Base-by-base conservation (phyloP, 2,113 vertebrate genomes). In the Gila orcuttii region DNA sequence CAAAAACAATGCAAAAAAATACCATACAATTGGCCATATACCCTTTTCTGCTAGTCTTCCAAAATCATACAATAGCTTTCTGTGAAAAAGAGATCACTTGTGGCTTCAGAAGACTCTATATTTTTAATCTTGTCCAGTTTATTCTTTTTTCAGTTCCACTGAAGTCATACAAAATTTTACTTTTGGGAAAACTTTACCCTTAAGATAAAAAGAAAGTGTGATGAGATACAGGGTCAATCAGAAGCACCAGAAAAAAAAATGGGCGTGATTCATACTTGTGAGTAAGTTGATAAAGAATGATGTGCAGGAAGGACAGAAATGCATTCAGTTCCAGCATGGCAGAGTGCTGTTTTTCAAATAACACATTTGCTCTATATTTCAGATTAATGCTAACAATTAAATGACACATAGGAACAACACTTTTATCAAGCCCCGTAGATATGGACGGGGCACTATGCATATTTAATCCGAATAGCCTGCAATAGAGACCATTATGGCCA, bases 361-460 rank as follows among this genome's bases (percentile, higher is more conserved):
- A 84, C 59, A 89, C 82, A 82, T 89, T 86, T 82, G 52, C 28
- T 83, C 85, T 84, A 90, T 91, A 90, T 85, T 92, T 92, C 88
- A 92, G 89, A 92, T 92, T 89, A 91, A 93, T 91, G 85, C 74
- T 85, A 87, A 90, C 91, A 88, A 90, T 92, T 92, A 91, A 90
- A 92, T 87, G 69, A 82, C 71, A 81, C 50, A 85, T 64, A 83
- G 84, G 86, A 89, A 88, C 86, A 88, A 87, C 73, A 88, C 84
- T 89, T 89, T 85, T 68, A 75, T 89, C 81, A 86, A 89, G 82
- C 88, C 62, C 81, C 17, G 88, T 83, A 81, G 86, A 89, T 85
- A 89, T 90, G 86, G 88, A 86, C 68, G 9, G 59, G 75, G 7
- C 85, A 12, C 45, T 90, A 92, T 93, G 86, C 90, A 93, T 91